Evolutionary conservation across 2,888 invertebrate species (phyloP), one percentile per base, ranked within the genome.

Genomic region (Exocentrus adspersus): DNA sequence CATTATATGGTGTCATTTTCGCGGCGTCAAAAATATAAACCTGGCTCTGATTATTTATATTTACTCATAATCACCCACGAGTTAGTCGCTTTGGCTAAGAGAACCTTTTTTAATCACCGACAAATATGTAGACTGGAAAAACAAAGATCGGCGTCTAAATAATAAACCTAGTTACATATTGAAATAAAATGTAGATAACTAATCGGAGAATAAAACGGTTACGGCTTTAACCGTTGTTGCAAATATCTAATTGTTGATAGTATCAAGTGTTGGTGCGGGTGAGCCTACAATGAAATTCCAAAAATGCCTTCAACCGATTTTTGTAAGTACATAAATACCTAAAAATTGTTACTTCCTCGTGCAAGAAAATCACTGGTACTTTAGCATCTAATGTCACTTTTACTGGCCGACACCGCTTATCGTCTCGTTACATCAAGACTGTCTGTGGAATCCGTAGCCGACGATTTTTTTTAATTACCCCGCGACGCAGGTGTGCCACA

Each of bases 401-500:
- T 37, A 28, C 7, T 20, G 37, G 3, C 4, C 12, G 37, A 54
- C 14, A 54, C 20, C 16, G 17, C n/a, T 19, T n/a, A 30, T 24
- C 14, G 9, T 54, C 16, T 54, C 17, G 24, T 43, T n/a, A 9
- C 6, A n/a, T n/a, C 43, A 28, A 14, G 21, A 32, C 60, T 7
- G 46, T 46, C 21, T 5, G 17, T 63, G 42, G 67, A 56, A 67
- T 64, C 41, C 42, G 57, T 57, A 53, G 64, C 58, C 57, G 52
- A 60, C 64, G 45, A 43, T 56, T 45, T 54, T 50, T 64, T 57
- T 66, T 60, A 52, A 42, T 46, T 45, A 59, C 54, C 37, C 16
- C 53, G 41, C 50, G 59, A 61, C 41, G 62, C 64, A 67, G 67
- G 67, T 67, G 67, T 64, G 53, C 67, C 64, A 60, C 64, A 64